Evolutionary conservation across 2,888 invertebrate species (phyloP), one percentile per base, ranked within the genome.

Genomic region (Sepiola atlantica): DNA sequence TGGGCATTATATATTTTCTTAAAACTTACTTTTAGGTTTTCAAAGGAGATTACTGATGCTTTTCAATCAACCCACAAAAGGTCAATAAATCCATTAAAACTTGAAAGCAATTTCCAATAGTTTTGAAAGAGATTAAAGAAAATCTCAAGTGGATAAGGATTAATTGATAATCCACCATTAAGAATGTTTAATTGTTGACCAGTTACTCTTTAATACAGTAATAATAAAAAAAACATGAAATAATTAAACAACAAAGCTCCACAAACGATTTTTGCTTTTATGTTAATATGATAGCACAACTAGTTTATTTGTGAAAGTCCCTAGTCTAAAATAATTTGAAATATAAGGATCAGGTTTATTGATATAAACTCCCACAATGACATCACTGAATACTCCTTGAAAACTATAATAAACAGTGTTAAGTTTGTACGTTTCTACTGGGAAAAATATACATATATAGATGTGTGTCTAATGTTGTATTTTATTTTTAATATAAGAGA

Each of bases 91-190:
- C 77, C 77, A 77, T 77, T 77, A 77, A 77, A 32, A 32, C n/a
- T 77, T n/a, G n/a, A n/a, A 18, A 77, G 16, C 14, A 16, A 77
- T 77, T 77, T n/a, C 16, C 77, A 4, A 77, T 77, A 16, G n/a
- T 77, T n/a, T 77, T 77, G 77, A 77, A 77, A 77, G 4, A n/a
- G 77, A 32, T 77, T n/a, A 32, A 77, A 61, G 8, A 45, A 45
- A 77, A 77, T 4, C 16, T 77, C 28, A 18, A 77, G 77, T 77
- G 77, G n/a, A 77, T 32, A n/a, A 77, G n/a, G 77, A 77, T 77
- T 77, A 77, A 77, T 77, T 77, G 77, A 77, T 77, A 77, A 77
- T 77, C 77, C 77, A 77, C 77, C n/a, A 77, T 32, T 77, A 21
- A 32, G n/a, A 77, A 77, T 77, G n/a, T 18, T 77, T 77, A 77